Evolutionary conservation across 2,888 invertebrate genomes (phyloP).

Genomic region (Cylloceria caligata): DNA sequence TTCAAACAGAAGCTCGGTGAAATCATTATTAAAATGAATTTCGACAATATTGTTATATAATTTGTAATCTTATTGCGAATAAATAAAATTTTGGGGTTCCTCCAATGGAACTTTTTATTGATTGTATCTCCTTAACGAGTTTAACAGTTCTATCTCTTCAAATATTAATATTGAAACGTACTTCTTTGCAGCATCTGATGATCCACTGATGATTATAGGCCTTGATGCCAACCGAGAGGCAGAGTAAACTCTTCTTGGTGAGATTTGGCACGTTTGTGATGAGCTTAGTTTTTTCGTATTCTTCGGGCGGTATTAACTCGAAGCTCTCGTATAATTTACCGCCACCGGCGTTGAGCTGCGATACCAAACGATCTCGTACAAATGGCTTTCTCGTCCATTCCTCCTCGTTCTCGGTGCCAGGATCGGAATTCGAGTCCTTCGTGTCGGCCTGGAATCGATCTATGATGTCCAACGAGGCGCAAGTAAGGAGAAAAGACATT

Average conservation of each 20-base stretch:
- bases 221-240: constrained; percentile 88
- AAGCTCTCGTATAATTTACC: constrained; percentile 87
- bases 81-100: not conserved
- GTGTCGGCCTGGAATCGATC: constrained; percentile 74
- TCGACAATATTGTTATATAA: not conserved
- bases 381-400: constrained; percentile 86
- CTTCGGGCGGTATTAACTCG: constrained; percentile 86
- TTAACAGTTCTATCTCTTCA: too few relatives aligned
- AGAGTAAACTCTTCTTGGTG: constrained; percentile 91
- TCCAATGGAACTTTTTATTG: too few relatives aligned
- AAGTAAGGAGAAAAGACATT: constrained; percentile 87
- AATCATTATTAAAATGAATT: not conserved
- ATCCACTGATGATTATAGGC: constrained; percentile 90
- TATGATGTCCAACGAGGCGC: constrained; percentile 84
- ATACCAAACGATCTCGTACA: constrained; percentile 86
- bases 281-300: constrained; percentile 86
- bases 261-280: constrained; percentile 90
- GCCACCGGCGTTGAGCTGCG: constrained; percentile 88
- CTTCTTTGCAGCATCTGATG: constrained; percentile 86
- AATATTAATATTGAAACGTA: constrained; percentile 66
- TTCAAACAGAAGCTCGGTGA: too few relatives aligned
- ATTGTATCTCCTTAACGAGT: too few relatives aligned
- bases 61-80: not conserved
- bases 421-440: constrained; percentile 84
- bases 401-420: constrained; percentile 86